Percentiles rank a stretch among this genome's conserved stretches.
Conservation (phyloP, 2,888 invertebrate species). For the Polydrusus tereticollis region DNA sequence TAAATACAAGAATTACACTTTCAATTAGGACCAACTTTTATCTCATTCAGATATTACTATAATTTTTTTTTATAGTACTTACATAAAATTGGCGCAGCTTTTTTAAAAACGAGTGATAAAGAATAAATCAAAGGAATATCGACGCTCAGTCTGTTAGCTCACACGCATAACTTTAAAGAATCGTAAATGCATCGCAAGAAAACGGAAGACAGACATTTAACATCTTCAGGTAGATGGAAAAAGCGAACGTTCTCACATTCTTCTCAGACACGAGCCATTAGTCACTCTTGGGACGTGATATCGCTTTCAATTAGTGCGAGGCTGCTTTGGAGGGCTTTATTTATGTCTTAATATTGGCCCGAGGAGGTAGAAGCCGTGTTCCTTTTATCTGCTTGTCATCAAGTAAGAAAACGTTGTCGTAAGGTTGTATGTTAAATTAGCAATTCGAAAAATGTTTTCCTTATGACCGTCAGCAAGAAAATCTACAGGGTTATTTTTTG, state of each 20-base stretch:
- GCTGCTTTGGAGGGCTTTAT: conserved; percentile 45
- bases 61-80: too few relatives aligned
- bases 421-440: background rate
- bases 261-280: conserved; percentile 39
- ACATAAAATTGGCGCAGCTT: too few relatives aligned
- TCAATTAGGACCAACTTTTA: too few relatives aligned
- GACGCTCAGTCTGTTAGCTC: background rate
- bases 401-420: conserved; percentile 31
- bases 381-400: conserved; percentile 43
- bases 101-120: too few relatives aligned
- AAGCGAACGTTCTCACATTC: conserved; percentile 46
- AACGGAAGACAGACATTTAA: conserved; percentile 33
- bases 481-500: too few relatives aligned
- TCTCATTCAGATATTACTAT: too few relatives aligned
- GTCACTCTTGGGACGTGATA: conserved; percentile 45
- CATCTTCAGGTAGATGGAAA: conserved; percentile 40
- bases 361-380: conserved; percentile 45
- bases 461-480: too few relatives aligned
- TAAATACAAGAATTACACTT: too few relatives aligned
- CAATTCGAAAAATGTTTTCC: background rate
- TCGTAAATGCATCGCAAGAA: conserved; percentile 13
- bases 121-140: too few relatives aligned
- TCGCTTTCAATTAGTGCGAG: conserved; percentile 48
- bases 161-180: conserved; percentile 13
- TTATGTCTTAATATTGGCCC: conserved; percentile 49